Evolutionary conservation across 2,888 invertebrate species (phyloP), one percentile per base, ranked within the genome.

Genomic region (Apamea crenata): DNA sequence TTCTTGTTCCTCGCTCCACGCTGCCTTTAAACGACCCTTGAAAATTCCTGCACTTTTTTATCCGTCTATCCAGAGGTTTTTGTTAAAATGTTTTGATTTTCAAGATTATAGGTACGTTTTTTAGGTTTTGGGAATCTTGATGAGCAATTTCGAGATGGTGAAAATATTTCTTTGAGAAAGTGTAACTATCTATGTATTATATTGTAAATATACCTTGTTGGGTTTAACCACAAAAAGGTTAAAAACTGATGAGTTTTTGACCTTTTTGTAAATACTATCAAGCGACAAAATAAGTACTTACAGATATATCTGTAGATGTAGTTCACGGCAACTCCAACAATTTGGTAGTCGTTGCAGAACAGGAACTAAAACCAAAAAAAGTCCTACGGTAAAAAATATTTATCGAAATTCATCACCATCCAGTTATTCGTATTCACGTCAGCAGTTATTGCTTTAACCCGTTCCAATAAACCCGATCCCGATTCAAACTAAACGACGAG

Each of bases 1-100:
- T 93, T 93, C 91, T 92, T 91, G 88, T 84, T 87, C 79, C 87
- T 78, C 78, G 74, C 88, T 87, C 88, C 85, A 81, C 80, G 83
- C 84, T 80, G 87, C 87, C 83, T 90, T 91, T 91, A 87, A 87
- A 81, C 78, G 86, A 84, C 83, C 87, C 77, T 86, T 82, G 68
- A 80, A 82, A 87, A 82, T 71, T 77, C 80, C 72, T 81, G 82
- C 86, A 82, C 69, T 79, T 80, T 88, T 84, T 77, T 82, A 78
- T 80, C 68, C 65, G 73, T 78, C 77, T 74, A 78, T 73, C 67
- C 53, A 66, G n/a, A 69, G 70, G 75, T 76, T 86, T 88, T 81
- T 70, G 80, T 73, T 77, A 79, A 80, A 82, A 87, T 81, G 47
- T 76, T 80, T 70, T 5, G 40, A 77, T 77, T 76, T 77, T 61